These are phyloP conservation scores for Drosophila saltans DNA, from an alignment of 1,140 invertebrate genomes.

Conservation along the genomic window DNA sequence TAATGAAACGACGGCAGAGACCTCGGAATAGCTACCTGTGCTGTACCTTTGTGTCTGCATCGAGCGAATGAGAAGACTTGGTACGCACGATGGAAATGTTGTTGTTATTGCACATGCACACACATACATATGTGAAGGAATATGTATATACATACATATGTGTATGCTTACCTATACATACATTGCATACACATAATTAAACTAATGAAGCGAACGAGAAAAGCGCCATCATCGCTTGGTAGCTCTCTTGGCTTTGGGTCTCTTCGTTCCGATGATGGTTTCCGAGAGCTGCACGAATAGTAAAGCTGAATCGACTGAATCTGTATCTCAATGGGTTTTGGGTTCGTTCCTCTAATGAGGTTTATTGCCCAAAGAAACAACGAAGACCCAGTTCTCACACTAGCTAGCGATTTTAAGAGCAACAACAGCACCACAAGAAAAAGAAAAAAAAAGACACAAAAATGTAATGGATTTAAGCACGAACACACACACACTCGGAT, in stretches of 20 bases:
- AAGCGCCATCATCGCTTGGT: constrained; percentile 36
- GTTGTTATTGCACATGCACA: background rate
- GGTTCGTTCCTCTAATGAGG: constrained; percentile 71
- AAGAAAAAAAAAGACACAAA: constrained; percentile 62
- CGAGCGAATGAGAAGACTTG: constrained; percentile 40
- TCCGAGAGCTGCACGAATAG: constrained; percentile 31
- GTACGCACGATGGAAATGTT: constrained; percentile 44
- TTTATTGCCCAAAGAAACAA: constrained; percentile 65
- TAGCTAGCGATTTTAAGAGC: constrained; percentile 75
- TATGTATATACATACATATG: constrained; percentile 26
- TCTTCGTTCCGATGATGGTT: background rate
- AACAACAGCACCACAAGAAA: constrained; percentile 25
- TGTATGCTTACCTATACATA: constrained; percentile 15
- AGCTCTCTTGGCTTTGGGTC: background rate
- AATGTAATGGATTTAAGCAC: constrained; percentile 78
- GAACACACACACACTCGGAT: constrained; percentile 58
- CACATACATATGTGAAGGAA: constrained; percentile 5
- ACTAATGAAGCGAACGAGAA: constrained; percentile 70
- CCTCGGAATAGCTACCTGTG: constrained; percentile 52
- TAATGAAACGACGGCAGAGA: constrained; percentile 63
- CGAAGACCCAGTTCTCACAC: constrained; percentile 79
- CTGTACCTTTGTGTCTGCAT: background rate
- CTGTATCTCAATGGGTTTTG: constrained; percentile 19
- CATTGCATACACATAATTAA: constrained; percentile 62
- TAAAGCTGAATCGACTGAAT: constrained; percentile 32